These are phyloP conservation scores for Poliocrania exsul DNA, from an alignment of 2,797 vertebrate genomes.

Conservation along the genomic window DNA sequence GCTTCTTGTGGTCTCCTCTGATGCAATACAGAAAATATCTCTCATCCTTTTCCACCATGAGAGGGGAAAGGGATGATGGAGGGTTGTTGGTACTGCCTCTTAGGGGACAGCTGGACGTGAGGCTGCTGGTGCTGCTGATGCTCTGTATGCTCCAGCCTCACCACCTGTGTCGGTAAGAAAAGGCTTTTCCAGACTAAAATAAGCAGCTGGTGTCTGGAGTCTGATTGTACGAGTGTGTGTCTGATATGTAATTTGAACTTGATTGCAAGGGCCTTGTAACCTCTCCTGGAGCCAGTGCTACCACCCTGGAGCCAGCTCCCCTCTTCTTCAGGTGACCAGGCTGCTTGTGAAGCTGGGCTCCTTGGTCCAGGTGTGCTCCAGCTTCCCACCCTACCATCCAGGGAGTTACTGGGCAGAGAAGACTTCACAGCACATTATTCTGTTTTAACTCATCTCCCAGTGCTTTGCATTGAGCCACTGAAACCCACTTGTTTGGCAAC, in stretches of 20 bases:
- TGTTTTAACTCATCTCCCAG: neutral
- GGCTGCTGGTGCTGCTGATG: neutral
- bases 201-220: conserved; percentile 35
- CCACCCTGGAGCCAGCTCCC: neutral
- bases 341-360: neutral
- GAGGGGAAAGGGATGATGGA: neutral
- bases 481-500: conserved; percentile 43
- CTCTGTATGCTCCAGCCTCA: neutral
- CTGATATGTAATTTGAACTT: conserved; percentile 15
- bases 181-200: conserved; percentile 25
- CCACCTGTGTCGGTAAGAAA: neutral
- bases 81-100: neutral
- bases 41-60: rapidly evolving
- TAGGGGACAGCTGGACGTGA: rapidly evolving
- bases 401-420: neutral
- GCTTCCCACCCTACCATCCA: neutral
- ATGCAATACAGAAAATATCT: neutral
- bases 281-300: neutral
- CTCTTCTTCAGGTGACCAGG: neutral
- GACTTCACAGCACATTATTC: neutral
- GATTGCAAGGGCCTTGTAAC: neutral
- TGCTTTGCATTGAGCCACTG: conserved; percentile 26
- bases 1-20: neutral
- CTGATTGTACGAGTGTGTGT: neutral
- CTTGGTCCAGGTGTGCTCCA: neutral